These are phyloP conservation scores for Pelecanus crispus DNA, from an alignment of 2,113 vertebrate species.

Conservation along the genomic window DNA sequence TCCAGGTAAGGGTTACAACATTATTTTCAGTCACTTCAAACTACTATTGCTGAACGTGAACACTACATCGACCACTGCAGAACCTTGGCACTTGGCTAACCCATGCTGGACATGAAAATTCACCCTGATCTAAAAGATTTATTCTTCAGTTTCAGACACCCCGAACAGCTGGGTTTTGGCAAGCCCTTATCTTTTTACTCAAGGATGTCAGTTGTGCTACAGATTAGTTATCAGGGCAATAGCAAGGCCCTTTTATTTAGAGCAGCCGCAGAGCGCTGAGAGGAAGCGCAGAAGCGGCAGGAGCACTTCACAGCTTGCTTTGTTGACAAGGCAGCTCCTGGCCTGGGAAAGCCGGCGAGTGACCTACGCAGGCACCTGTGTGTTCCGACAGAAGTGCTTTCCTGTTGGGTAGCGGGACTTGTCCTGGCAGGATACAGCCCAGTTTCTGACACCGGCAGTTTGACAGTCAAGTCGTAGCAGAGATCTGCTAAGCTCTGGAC, in stretches of 20 bases:
- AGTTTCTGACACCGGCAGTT: neutral
- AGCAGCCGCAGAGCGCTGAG: neutral
- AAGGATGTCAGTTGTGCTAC: neutral
- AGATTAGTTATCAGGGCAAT: neutral
- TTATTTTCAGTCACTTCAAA: neutral
- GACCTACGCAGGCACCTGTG: slow-evolving; percentile 59
- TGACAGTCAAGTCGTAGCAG: neutral
- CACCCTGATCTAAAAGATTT: neutral
- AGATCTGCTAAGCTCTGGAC: neutral
- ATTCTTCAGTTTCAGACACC: neutral
- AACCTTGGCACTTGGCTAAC: neutral
- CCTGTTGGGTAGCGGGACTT: neutral
- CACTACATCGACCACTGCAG: neutral
- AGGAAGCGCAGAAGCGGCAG: slow-evolving; percentile 53
- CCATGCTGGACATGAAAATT: neutral
- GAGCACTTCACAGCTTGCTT: slow-evolving; percentile 25
- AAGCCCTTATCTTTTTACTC: slow-evolving; percentile 6
- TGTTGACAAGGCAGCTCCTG: slow-evolving; percentile 2
- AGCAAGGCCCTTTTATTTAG: neutral
- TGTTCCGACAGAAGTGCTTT: neutral
- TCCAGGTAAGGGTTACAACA: neutral
- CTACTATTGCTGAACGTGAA: neutral
- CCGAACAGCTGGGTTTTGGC: slow-evolving; percentile 3
- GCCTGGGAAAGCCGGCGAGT: slow-evolving; percentile 53
- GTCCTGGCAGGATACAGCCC: neutral